Conservation (phyloP, 1,140 invertebrate genomes). For the Atta texana region DNA sequence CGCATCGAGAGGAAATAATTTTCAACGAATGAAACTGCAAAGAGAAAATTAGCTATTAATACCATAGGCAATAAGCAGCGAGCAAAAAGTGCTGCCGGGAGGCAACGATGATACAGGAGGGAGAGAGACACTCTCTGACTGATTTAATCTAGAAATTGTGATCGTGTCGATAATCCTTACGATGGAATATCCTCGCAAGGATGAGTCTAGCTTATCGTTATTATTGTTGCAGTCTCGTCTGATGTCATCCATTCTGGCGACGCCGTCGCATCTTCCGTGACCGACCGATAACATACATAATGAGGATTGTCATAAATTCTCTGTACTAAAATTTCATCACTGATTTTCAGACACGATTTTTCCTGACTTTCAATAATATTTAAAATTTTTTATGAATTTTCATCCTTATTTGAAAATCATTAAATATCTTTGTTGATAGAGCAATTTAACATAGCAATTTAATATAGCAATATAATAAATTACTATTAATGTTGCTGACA, state of each 20-base stretch:
- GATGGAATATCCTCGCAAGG: constrained; percentile 12
- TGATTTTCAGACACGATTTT: no score
- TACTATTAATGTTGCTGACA: no score
- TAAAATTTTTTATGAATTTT: no score
- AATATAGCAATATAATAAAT: no score
- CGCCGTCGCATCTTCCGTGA: constrained; percentile 29
- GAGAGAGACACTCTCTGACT: background rate
- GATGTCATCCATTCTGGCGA: background rate
- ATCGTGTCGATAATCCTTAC: constrained; percentile 38
- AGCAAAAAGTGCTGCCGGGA: background rate
- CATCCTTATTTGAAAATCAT: no score
- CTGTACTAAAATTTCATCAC: no score
- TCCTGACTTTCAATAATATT: no score
- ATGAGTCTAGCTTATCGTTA: background rate
- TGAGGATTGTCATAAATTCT: no score
- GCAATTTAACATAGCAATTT: no score
- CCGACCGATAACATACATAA: background rate
- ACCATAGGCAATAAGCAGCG: background rate
- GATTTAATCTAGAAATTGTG: constrained; percentile 54
- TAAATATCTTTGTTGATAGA: no score
- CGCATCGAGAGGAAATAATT: background rate
- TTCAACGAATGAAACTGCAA: constrained; percentile 17
- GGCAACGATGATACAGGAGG: background rate
- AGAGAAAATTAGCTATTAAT: constrained; percentile 1
- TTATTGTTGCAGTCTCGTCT: background rate